Evolutionary conservation across 2,797 vertebrate genomes (phyloP).

Genomic region (Thripadectes ignobilis): DNA sequence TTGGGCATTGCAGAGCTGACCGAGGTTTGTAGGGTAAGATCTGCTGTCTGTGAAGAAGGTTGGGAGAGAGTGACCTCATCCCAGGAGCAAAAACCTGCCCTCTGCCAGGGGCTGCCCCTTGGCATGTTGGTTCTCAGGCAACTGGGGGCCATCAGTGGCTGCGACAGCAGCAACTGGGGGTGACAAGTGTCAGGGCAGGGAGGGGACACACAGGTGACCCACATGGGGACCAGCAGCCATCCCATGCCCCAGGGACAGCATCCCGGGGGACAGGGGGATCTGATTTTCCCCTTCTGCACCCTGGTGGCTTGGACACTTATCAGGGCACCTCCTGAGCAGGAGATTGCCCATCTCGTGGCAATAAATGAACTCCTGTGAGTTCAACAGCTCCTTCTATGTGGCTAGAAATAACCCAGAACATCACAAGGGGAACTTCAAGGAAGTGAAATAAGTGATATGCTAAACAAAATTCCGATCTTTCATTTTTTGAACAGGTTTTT

Average conservation of each 20-base stretch:
- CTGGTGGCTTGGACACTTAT: background rate
- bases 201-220: background rate
- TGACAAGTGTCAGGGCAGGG: background rate
- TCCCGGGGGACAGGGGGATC: background rate
- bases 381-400: background rate
- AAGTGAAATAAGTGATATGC: background rate
- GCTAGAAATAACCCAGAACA: conserved; percentile 7
- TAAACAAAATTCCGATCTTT: background rate
- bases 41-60: background rate
- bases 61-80: background rate
- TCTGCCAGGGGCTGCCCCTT: background rate
- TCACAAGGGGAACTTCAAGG: background rate
- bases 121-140: background rate
- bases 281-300: background rate
- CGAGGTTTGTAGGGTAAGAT: background rate
- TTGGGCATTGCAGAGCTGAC: background rate
- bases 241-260: background rate
- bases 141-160: accelerated
- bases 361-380: background rate
- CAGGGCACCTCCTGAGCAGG: background rate
- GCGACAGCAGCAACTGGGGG: background rate
- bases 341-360: background rate
- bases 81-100: background rate
- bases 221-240: background rate
- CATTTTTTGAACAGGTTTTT: conserved; percentile 34